A percentile compares a stretch with the other conserved stretches of the same genome.
Conservation (phyloP, 2,888 invertebrate genomes). For the Conomelus anceps region DNA sequence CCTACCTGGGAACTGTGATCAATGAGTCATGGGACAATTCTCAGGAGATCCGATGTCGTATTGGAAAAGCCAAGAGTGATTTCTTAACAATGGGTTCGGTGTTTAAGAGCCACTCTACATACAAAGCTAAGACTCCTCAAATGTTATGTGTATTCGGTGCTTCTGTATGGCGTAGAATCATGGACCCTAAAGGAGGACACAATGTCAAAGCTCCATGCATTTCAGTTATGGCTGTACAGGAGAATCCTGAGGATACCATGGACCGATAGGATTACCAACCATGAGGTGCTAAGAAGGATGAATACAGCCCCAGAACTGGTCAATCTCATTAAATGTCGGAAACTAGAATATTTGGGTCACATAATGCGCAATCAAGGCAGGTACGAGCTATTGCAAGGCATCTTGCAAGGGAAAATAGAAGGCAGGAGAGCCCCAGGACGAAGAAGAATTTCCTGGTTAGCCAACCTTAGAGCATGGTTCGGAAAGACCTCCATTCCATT, state of each 20-base stretch:
- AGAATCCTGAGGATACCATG: no score
- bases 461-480: conserved; percentile 14
- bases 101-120: conserved; percentile 13
- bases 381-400: neutral
- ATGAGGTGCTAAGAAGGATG: conserved; percentile 15
- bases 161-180: conserved; percentile 18
- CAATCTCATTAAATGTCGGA: no score
- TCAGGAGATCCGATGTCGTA: conserved; percentile 2
- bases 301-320: neutral
- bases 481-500: neutral
- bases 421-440: conserved; percentile 1
- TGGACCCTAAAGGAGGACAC: conserved; percentile 17
- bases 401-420: conserved; percentile 19
- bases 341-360: no score
- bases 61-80: conserved; percentile 9
- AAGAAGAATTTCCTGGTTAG: conserved; percentile 15
- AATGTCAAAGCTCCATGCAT: conserved; percentile 22
- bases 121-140: conserved; percentile 13
- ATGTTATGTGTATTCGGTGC: conserved; percentile 20
- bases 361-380: neutral
- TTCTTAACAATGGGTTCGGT: conserved; percentile 13
- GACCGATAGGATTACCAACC: no score
- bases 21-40: no score
- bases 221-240: conserved; percentile 18
- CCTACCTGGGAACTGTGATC: conserved; percentile 6